Percentiles rank a stretch among this genome's conserved stretches.
Conservation (phyloP, 2,113 vertebrate species). For the Neoarius graeffei region DNA sequence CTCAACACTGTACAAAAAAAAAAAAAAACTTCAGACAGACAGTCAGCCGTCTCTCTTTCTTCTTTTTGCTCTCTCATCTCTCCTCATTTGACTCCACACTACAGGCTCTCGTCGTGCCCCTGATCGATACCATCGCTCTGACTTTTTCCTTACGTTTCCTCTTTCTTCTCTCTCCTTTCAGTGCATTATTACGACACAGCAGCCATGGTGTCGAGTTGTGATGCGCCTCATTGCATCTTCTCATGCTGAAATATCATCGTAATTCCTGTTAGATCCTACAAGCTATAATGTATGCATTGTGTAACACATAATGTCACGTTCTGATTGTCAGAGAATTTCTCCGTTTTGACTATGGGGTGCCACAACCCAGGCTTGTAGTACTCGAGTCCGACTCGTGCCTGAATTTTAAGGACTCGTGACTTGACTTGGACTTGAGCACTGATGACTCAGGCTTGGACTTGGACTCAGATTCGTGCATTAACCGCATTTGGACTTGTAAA, state of each 20-base stretch:
- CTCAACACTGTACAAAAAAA: conserved; percentile 54
- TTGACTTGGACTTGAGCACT: too few species aligned
- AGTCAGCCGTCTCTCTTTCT: conserved; percentile 11
- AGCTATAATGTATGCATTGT: not conserved
- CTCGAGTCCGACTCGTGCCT: too few species aligned
- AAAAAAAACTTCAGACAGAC: conserved; percentile 56
- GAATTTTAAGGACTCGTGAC: too few species aligned
- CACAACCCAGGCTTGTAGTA: not conserved
- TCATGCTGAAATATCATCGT: conserved; percentile 2
- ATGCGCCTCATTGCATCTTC: conserved; percentile 18
- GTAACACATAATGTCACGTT: not conserved
- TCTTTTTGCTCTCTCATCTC: conserved; percentile 15
- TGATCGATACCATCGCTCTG: conserved; percentile 28
- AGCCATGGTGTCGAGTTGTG: not conserved
- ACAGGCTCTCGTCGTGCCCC: not conserved
- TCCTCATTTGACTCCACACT: conserved; percentile 45
- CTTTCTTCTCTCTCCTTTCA: not conserved
- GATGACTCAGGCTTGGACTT: too few species aligned
- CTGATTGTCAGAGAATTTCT: not conserved
- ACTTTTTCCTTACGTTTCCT: not conserved
- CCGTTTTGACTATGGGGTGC: not conserved
- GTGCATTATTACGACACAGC: conserved; percentile 1
- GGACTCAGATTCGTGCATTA: too few species aligned
- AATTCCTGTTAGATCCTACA: not conserved
- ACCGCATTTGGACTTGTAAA: too few species aligned